Conservation (phyloP, 2,113 vertebrate species). For the Perognathus longimembris region DNA sequence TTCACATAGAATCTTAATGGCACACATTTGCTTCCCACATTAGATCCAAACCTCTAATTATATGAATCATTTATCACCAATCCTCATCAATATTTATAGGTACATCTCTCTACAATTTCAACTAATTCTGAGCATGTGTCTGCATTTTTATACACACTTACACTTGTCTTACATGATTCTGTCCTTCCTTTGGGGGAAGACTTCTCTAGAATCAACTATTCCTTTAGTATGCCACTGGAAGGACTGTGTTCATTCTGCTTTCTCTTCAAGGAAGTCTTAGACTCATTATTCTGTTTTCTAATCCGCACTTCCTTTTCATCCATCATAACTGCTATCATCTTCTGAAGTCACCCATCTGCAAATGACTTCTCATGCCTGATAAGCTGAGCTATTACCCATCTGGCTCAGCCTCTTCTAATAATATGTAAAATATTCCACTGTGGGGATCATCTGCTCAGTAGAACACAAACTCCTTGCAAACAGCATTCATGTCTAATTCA, state of each 20-base stretch:
- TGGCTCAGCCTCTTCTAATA: not conserved
- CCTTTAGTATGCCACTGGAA: not conserved
- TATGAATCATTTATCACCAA: slow-evolving; percentile 18
- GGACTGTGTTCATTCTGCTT: not conserved
- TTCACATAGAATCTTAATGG: not conserved
- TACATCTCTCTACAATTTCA: not conserved
- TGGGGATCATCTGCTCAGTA: not conserved
- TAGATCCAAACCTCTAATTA: slow-evolving; percentile 16
- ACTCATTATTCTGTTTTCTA: slow-evolving; percentile 24
- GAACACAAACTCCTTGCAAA: not conserved
- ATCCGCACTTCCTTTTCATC: not conserved
- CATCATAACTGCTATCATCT: not conserved
- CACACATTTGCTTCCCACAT: not conserved
- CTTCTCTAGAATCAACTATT: not conserved
- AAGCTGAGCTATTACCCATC: not conserved
- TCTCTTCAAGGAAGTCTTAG: not conserved
- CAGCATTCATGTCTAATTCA: not conserved
- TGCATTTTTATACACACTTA: not conserved
- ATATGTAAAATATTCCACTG: not conserved
- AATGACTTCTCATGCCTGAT: not conserved
- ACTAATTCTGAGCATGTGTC: not conserved
- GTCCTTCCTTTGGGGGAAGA: not conserved
- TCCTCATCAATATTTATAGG: not conserved
- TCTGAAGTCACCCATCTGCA: not conserved
- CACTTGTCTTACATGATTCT: not conserved